phyloP scores from a whole-genome alignment of 2,113 vertebrate genomes.

The Chloebia gouldiae region DNA sequence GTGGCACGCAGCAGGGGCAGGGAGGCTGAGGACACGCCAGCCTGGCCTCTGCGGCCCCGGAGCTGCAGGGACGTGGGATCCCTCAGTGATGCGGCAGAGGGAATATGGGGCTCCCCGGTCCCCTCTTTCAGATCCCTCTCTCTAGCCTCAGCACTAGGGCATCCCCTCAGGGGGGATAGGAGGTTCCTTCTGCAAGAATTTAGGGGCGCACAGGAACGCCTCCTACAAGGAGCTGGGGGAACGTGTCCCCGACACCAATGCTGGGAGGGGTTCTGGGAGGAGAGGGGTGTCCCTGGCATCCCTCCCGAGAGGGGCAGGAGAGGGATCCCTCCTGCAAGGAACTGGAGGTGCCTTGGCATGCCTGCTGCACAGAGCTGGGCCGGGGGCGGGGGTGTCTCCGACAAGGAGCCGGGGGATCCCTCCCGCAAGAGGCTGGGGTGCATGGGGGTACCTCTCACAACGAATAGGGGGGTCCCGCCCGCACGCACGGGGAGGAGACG shows the following conservation, averaged over 20 bases:
- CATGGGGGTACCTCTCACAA: not conserved
- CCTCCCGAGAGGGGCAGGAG: not conserved
- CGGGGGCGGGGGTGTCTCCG: too few relatives aligned
- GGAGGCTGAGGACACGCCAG: not conserved
- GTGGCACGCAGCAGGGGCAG: not conserved
- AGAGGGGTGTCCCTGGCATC: not conserved
- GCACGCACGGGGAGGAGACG: not conserved
- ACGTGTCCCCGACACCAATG: not conserved
- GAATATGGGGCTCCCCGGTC: rapidly evolving
- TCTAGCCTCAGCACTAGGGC: not conserved
- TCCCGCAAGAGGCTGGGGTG: not conserved
- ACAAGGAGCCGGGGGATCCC: not conserved
- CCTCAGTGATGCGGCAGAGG: not conserved
- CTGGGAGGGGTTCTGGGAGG: not conserved
- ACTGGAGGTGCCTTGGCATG: not conserved
- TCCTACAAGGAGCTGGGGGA: not conserved
- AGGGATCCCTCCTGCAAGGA: not conserved
- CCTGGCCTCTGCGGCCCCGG: not conserved
- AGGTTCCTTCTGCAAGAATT: not conserved
- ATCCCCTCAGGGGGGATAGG: not conserved
- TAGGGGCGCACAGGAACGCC: not conserved
- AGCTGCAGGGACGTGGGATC: too few relatives aligned
- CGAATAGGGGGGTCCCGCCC: not conserved
- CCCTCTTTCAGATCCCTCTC: not conserved
- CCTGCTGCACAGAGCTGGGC: not conserved